A percentile compares a stretch with the other conserved stretches of the same genome.
Conservation (phyloP, 2,888 invertebrate species). For the Rhamnusium bicolor region DNA sequence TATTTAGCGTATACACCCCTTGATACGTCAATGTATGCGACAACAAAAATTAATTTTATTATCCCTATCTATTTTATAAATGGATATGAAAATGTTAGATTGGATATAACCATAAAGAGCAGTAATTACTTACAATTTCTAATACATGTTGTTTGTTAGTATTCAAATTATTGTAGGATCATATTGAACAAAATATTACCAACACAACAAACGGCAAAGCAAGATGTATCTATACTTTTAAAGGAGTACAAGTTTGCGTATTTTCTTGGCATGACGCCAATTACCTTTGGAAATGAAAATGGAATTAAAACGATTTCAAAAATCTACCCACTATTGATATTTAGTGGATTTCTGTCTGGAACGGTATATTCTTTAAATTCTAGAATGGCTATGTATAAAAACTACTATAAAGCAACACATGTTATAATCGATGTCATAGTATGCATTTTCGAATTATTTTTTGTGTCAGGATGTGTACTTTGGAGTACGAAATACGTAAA, state of each 20-base stretch:
- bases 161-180: background rate
- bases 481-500: background rate
- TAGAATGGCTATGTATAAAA: background rate
- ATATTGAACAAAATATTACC: background rate
- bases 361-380: background rate
- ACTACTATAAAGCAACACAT: background rate
- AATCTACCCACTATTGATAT: background rate
- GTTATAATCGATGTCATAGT: background rate
- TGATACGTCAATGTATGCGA: too few species aligned
- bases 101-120: too few species aligned
- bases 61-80: too few species aligned
- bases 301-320: background rate
- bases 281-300: background rate
- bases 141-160: background rate
- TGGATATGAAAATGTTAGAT: too few species aligned
- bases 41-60: too few species aligned
- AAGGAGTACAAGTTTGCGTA: background rate
- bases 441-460: background rate
- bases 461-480: background rate
- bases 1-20: too few species aligned
- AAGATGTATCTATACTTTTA: background rate
- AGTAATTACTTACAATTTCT: background rate
- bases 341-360: background rate
- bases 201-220: background rate
- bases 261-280: background rate